Evolutionary conservation across 2,113 vertebrate genomes (phyloP), one percentile per base, ranked within the genome.

Genomic region (Scartelaos histophorus): DNA sequence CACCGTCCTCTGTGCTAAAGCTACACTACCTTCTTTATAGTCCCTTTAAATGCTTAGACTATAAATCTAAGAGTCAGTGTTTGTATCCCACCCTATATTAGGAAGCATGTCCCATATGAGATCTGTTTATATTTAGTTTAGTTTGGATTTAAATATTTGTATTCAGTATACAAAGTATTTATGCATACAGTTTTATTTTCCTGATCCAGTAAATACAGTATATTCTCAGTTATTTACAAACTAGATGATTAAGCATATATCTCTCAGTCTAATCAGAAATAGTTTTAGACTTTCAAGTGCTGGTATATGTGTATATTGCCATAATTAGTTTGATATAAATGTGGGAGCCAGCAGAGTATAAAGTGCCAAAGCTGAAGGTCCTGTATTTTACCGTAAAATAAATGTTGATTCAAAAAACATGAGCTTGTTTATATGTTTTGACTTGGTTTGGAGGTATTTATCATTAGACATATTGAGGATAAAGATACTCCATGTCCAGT

Each of bases 11-110:
- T 85, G 79, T 66, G 38, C 24, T 66, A 66, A 66, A 24, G 38
- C 43, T 24, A 87, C 85, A 87, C 78, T 85, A 74, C 80, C 66
- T 70, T 73, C 87, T 82, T 83, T 82, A 86, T 89, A 76, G 60
- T 51, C 68, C 57, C 57, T 21, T 10, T 73, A 71, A 71, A 71
- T 3, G 43, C 75, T 43, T 68, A 1, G 57, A 73, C 29, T 69
- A 82, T 51, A 49, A 71, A 38, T 73, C 57, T 69, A 47, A 68
- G 71, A 25, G 46, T 73, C 78, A 65, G 11, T 73, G 57, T 57
- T 76, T 68, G 72, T 67, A 73, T 72, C 6, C 68, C 53, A 43
- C 38, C 46, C 61, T 5, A 43, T 43, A 49, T 66, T 15, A 5
- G 15, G 5, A 22, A 25, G 56, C 15, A 16, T 61, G 58, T 25